These are phyloP conservation scores for Muraenolepis orangiensis DNA, from an alignment of 2,797 vertebrate genomes.

Conservation along the genomic window DNA sequence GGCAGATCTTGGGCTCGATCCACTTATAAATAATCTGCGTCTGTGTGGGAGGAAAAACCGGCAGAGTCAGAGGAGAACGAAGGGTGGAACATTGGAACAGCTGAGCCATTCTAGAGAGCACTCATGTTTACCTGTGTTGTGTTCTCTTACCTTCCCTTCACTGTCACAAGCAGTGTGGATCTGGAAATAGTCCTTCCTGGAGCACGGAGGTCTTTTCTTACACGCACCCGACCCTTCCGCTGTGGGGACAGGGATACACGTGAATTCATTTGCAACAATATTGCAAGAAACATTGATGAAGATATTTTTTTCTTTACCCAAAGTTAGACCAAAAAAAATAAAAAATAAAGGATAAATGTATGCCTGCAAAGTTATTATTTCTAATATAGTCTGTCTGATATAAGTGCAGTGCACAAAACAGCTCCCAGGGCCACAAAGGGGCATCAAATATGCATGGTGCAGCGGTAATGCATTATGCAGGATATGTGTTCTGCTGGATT, in stretches of 20 bases:
- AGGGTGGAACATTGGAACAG: background rate
- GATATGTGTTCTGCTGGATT: background rate
- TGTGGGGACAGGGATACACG: slow-evolving; percentile 43
- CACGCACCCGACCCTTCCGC: slow-evolving; percentile 86
- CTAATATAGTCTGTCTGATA: background rate
- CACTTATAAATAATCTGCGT: slow-evolving; percentile 93
- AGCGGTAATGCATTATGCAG: background rate
- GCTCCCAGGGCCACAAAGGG: background rate
- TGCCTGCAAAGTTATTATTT: background rate
- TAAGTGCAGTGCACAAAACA: background rate
- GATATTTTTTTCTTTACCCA: background rate
- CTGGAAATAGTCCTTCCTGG: slow-evolving; percentile 90
- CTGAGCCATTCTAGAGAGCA: too few species aligned
- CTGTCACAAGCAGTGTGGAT: slow-evolving; percentile 89
- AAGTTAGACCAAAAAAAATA: background rate
- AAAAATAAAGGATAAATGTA: too few species aligned
- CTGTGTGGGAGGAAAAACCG: slow-evolving; percentile 63
- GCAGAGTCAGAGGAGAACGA: background rate
- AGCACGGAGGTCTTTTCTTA: slow-evolving; percentile 80
- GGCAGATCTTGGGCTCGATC: slow-evolving; percentile 94
- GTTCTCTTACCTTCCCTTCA: slow-evolving; percentile 84
- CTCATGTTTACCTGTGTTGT: background rate
- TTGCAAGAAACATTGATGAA: background rate
- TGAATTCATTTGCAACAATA: background rate
- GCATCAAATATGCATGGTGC: background rate